phyloP scores from a whole-genome alignment of 2,797 vertebrate genomes.

The Sparus aurata region DNA sequence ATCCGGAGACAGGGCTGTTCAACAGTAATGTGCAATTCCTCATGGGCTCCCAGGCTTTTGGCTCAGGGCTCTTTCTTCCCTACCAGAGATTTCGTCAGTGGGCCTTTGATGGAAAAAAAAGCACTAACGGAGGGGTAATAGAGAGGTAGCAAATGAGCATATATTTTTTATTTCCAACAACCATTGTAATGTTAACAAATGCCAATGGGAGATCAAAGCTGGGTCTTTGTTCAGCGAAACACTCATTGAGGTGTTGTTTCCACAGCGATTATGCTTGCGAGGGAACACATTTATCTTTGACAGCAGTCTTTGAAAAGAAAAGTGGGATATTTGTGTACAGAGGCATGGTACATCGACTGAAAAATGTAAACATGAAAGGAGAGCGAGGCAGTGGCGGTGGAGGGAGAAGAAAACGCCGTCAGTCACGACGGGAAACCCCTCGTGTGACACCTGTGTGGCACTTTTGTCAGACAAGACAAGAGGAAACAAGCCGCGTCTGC shows the following conservation, averaged over 20 bases:
- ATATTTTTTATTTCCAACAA: slow-evolving; percentile 34
- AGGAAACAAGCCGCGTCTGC: slow-evolving; percentile 55
- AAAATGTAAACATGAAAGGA: slow-evolving; percentile 18
- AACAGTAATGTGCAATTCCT: slow-evolving; percentile 44
- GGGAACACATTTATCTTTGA: slow-evolving; percentile 14
- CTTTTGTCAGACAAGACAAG: slow-evolving; percentile 58
- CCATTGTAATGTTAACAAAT: slow-evolving; percentile 48
- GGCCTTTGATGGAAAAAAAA: slow-evolving; percentile 52
- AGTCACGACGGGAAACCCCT: slow-evolving; percentile 49
- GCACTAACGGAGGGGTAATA: slow-evolving; percentile 32
- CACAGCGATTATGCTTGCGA: slow-evolving; percentile 3
- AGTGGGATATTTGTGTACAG: slow-evolving; percentile 9
- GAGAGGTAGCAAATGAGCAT: slow-evolving; percentile 35
- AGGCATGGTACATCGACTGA: not conserved
- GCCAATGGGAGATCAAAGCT: slow-evolving; percentile 48
- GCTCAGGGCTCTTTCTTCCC: slow-evolving; percentile 44
- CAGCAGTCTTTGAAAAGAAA: slow-evolving; percentile 11
- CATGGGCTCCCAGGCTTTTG: slow-evolving; percentile 26
- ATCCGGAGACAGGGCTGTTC: slow-evolving; percentile 39
- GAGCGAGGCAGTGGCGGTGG: slow-evolving; percentile 8
- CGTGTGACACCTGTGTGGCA: slow-evolving; percentile 56
- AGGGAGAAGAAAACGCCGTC: slow-evolving; percentile 52
- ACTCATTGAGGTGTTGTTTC: slow-evolving; percentile 47
- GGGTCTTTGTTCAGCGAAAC: slow-evolving; percentile 40
- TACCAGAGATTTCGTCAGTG: slow-evolving; percentile 23